These are phyloP conservation scores for Heliconius eleuchia DNA, from an alignment of 1,140 invertebrate species.

Conservation along the genomic window DNA sequence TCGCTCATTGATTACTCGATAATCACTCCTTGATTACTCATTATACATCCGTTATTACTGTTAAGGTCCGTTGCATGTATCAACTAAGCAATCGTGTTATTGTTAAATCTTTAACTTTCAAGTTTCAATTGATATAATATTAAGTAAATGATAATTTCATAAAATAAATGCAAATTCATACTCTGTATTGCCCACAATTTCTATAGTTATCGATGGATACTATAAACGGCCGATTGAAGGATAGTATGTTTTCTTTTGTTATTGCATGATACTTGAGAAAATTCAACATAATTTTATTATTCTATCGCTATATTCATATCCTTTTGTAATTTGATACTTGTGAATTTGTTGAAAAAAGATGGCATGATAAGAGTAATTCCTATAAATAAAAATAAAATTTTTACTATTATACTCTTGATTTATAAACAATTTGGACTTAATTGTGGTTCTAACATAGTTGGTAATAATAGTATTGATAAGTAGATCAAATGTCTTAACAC, in stretches of 20 bases:
- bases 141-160: neutral
- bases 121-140: conserved; percentile 2
- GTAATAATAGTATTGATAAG: neutral
- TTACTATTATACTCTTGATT: neutral
- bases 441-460: neutral
- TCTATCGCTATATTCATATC: no score
- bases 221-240: neutral
- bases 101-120: conserved; percentile 14
- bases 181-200: neutral
- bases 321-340: neutral
- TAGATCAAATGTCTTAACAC: neutral
- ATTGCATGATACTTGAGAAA: neutral
- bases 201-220: conserved; percentile 3
- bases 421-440: neutral
- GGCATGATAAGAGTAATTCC: neutral
- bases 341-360: neutral
- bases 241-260: neutral
- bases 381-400: neutral
- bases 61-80: neutral
- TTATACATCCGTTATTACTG: neutral
- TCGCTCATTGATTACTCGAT: neutral
- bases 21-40: neutral
- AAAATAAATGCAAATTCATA: neutral
- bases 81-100: neutral
- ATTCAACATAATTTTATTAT: neutral